These are phyloP conservation scores for Eubasilissa splendida DNA, from an alignment of 2,888 invertebrate genomes.

Conservation along the genomic window DNA sequence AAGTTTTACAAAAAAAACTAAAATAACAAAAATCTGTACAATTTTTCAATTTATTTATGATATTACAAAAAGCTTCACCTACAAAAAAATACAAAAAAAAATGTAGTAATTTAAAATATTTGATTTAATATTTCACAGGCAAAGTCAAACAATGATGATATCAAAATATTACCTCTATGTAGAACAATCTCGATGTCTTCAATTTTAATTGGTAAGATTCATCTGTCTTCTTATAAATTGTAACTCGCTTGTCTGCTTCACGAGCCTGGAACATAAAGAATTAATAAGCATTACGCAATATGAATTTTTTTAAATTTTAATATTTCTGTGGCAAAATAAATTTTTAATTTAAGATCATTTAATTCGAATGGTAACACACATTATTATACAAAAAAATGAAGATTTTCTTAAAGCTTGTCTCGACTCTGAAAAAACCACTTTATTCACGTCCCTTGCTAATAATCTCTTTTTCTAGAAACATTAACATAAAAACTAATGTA, in stretches of 20 bases:
- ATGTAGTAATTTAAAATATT: not conserved
- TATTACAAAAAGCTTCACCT: constrained; percentile 74
- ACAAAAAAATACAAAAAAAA: not conserved
- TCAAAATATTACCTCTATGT: constrained; percentile 77
- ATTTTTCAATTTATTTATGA: too few species aligned
- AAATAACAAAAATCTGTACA: too few species aligned
- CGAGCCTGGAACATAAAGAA: constrained; percentile 75
- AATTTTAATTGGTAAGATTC: constrained; percentile 97
- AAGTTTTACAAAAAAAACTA: too few species aligned
- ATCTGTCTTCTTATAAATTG: constrained; percentile 98
- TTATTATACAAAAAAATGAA: not conserved
- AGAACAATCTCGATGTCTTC: constrained; percentile 95
- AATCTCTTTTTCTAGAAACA: too few species aligned
- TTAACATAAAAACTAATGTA: too few species aligned
- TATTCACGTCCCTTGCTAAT: too few species aligned
- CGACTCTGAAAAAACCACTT: too few species aligned
- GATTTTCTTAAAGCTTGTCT: not conserved
- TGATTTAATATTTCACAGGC: not conserved
- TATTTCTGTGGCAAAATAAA: not conserved
- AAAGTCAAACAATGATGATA: not conserved
- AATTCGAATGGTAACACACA: not conserved
- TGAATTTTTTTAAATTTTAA: not conserved
- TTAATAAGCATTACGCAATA: not conserved
- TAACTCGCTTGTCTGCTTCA: constrained; percentile 95
- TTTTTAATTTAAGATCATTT: not conserved